A percentile compares a stretch with the other conserved stretches of the same genome.
Evolutionary conservation across 2,113 vertebrate genomes (phyloP).

Genomic region (Mustelus asterias): DNA sequence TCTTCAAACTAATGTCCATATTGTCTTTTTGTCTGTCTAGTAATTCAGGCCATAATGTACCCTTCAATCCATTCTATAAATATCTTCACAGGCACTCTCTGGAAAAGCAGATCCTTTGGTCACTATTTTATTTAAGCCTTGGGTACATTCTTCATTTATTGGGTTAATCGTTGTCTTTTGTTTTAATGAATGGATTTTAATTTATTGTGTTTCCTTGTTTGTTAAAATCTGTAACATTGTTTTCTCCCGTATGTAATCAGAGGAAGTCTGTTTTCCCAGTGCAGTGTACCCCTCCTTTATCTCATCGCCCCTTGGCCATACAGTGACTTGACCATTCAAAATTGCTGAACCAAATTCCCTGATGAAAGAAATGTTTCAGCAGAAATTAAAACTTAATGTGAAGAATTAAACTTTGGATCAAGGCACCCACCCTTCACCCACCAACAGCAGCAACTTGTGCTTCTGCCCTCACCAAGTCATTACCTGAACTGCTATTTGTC

Average conservation of each 20-base stretch:
- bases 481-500: not conserved
- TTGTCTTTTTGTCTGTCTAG: not conserved
- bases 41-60: not conserved
- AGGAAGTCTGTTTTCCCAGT: not conserved
- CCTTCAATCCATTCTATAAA: not conserved
- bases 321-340: not conserved
- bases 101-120: not conserved
- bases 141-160: not conserved
- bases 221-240: not conserved
- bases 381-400: not conserved
- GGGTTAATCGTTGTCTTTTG: not conserved
- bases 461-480: not conserved
- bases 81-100: not conserved
- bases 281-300: not conserved
- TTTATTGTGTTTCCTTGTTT: not conserved
- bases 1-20: not conserved
- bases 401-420: not conserved
- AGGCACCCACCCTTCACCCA: not conserved
- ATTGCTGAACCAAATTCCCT: not conserved
- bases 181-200: not conserved
- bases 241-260: not conserved
- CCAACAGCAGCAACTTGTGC: no score
- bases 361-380: not conserved
- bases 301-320: not conserved
- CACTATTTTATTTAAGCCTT: not conserved